Evolutionary conservation across 37 sponge, comb jelly and placozoan species (phyloP), one percentile per base, ranked within the genome.

Genomic region (Aphrocallistes beatrix): DNA sequence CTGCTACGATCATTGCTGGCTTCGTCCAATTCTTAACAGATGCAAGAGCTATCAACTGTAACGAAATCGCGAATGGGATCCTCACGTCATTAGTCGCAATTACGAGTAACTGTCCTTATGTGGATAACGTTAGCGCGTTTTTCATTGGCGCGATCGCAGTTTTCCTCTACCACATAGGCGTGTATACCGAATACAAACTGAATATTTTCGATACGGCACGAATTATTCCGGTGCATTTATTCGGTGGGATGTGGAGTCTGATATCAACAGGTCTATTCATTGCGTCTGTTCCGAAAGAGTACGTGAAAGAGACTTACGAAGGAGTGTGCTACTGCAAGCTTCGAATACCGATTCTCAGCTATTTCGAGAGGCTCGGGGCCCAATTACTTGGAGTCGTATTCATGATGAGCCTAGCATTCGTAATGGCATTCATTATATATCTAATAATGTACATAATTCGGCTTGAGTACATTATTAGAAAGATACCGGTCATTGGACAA

Each of bases 51-150:
- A 36, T 50, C 19, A 36, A 50, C 23, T 85, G 82, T 39, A 95
- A 93, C 85, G 96, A 95, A 88, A 91, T 95, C 60, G 96, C 93
- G 38, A 95, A 95, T 85, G 92, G 93, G 10, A 83, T 95, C 17
- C 89, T 95, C 51, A 90, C 93, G 37, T 85, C 92, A 69, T 87
- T 95, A 81, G 96, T 95, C 32, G 90, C 93, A 84, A 95, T 95
- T 89, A 93, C 96, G 0, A 86, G 92, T 9, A 87, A 87, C 75
- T 95, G 96, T 85, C 89, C 96, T 32, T 91, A 91, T 50, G 89
- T 95, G 0, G 86, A 85, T 37, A 91, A 91, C 84, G 88, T 87
- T 84, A 87, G 84, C 48, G 93, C 92, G 9, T 90, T 87, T 83
- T 23, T 92, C 34, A 90, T 92, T 39, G 96, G 96, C 87, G 93